Base-by-base conservation (phyloP, 2,888 invertebrate species). In the Mythimna loreyi region DNA sequence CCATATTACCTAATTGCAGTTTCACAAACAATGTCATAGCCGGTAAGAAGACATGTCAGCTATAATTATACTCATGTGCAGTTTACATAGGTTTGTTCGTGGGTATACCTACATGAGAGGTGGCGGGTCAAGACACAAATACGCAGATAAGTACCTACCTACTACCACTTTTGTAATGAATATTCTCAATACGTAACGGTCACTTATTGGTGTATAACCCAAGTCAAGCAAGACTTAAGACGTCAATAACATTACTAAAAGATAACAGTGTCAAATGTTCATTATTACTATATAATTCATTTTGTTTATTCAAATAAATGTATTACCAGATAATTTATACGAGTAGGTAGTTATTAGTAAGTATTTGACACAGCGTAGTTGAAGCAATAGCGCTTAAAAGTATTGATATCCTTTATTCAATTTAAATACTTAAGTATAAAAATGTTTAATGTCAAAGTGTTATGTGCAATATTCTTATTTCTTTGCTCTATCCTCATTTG, bases 221-320 rank as follows among this genome's bases (percentile, higher is more conserved):
- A 76, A 80, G 82, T 43, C 53, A 56, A 55, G 47, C 40, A 75
- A 71, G 43, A 60, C 45, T 50, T 59, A 47, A 73, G 83, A 90
- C 88, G 92, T 93, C 93, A 93, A 90, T 91, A 91, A 88, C 91
- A 90, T 90, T 85, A 78, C 70, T 75, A 62, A n/a, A 77, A 75
- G 93, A 93, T 93, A 93, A 93, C 86, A 86, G 83, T 88, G 89
- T 92, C 91, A 91, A 91, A 91, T 88, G 91, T 88, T 88, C 88
- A 88, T 36, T 84, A 87, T 79, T 84, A 85, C 67, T 82, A 74
- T 40, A 77, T 78, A 73, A 75, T 82, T 75, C 16, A 80, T 75
- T 77, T 82, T 82, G 78, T 83, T 84, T 83, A 78, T 80, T 72
- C 25, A 65, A 73, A 75, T 70, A 30, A 30, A 77, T 62, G 55